Percentiles rank a stretch among this genome's conserved stretches.
Conservation (phyloP, 2,113 vertebrate genomes). For the Cyphomyrus plagiostoma region DNA sequence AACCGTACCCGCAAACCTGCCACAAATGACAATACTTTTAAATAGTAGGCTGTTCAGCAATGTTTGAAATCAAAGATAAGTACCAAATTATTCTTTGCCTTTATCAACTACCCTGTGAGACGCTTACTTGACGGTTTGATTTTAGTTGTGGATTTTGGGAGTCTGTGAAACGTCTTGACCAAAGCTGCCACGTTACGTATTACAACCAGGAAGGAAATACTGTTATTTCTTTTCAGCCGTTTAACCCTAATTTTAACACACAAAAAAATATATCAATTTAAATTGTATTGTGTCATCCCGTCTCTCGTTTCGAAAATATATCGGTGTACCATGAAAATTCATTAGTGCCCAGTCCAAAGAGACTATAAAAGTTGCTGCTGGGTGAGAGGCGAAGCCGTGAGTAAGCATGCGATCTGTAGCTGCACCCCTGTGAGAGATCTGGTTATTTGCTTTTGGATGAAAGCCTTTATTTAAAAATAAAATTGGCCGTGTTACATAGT, state of each 20-base stretch:
- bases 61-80: not conserved
- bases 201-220: not conserved
- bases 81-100: not conserved
- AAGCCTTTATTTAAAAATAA: not conserved
- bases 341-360: not conserved
- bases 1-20: not conserved
- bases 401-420: not conserved
- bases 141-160: not conserved
- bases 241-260: not conserved
- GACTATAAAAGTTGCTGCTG: not conserved
- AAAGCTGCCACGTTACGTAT: not conserved
- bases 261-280: not conserved
- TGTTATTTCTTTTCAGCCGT: not conserved
- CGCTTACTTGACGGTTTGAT: not conserved
- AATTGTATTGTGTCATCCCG: not conserved
- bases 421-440: not conserved
- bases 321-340: not conserved
- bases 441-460: not conserved
- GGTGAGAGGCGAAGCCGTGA: not conserved
- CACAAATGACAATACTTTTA: not conserved
- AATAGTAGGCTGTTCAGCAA: not conserved
- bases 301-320: not conserved
- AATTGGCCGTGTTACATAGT: not conserved
- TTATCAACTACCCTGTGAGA: not conserved
- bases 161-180: not conserved